Evolutionary conservation across 1,140 invertebrate genomes (phyloP), one percentile per base, ranked within the genome.

Genomic region (Muscidifurax raptorellus): DNA sequence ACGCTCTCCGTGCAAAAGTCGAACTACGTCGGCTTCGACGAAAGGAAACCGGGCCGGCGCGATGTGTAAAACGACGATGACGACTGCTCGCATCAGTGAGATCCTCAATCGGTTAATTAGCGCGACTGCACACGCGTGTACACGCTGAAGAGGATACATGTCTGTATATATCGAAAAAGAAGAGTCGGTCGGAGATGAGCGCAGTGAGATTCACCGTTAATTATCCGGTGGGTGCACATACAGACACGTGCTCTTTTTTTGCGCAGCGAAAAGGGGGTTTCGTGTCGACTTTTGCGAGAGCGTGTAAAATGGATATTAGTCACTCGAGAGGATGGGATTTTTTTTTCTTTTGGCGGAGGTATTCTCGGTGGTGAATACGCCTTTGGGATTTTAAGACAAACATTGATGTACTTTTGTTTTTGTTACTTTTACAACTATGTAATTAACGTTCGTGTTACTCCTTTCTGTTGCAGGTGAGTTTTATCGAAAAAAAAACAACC

Each of bases 391-490:
- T 30, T n/a, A 75, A 25, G 9, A 40, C 18, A 12, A 75, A 22
- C 44, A 28, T 52, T 52, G 25, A 10, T 59, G 47, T 59, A 77
- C 36, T 25, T 28, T 7, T 28, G 15, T 28, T 52, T 76, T 0
- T 18, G 25, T 76, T 76, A 44, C 25, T 22, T 10, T 25, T 40
- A 27, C 10, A 10, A 13, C 74, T 71, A 74, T 18, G 30, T 59
- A 47, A 81, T n/a, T 59, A 59, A 59, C 52, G 18, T n/a, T 59
- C n/a, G 22, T n/a, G 18, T 59, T 77, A 71, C n/a, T 81, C 71
- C 67, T 86, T 85, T 88, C 44, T 87, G 88, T 90, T 90, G 71
- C 86, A 90, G 88, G 89, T 89, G 84, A 88, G 88, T 87, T 74
- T 25, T n/a, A 74, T 22, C 5, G 66, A 80, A 67, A 9, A 25